Percentiles rank a stretch among this genome's conserved stretches.
Conservation (phyloP, 2,888 invertebrate genomes). For the Ecdyonurus torrentis region DNA sequence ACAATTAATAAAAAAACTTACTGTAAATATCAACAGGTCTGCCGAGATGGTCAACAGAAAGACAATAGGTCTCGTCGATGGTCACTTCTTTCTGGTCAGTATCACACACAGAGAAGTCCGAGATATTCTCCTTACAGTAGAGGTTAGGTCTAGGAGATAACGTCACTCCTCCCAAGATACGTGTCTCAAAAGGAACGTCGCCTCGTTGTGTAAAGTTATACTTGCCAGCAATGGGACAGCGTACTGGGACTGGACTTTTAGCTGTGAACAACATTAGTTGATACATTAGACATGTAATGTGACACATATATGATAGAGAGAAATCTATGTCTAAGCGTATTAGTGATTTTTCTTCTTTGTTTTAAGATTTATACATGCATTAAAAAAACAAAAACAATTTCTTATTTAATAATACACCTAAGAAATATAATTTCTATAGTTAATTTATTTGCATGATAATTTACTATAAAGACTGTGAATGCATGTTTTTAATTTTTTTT, state of each 20-base stretch:
- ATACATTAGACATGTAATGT: too few relatives aligned
- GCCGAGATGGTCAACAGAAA: slow-evolving; percentile 91
- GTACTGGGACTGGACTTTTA: slow-evolving; percentile 77
- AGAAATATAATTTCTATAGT: too few relatives aligned
- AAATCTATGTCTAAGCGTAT: too few relatives aligned
- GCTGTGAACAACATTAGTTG: too few relatives aligned
- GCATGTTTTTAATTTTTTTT: too few relatives aligned
- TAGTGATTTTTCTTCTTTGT: too few relatives aligned
- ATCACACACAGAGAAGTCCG: slow-evolving; percentile 85
- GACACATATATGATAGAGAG: too few relatives aligned
- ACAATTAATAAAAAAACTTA: slow-evolving; percentile 22
- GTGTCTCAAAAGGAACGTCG: slow-evolving; percentile 78
- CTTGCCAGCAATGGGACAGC: slow-evolving; percentile 93
- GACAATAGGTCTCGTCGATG: slow-evolving; percentile 89
- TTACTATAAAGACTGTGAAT: too few relatives aligned
- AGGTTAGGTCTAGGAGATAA: slow-evolving; percentile 82
- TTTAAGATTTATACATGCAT: too few relatives aligned
- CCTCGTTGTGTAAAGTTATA: slow-evolving; percentile 85
- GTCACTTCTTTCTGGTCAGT: slow-evolving; percentile 77
- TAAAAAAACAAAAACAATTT: too few relatives aligned
- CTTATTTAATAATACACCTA: too few relatives aligned
- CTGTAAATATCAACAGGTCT: slow-evolving; percentile 91
- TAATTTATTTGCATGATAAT: too few relatives aligned
- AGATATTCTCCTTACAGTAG: slow-evolving; percentile 82
- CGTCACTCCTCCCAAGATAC: slow-evolving; percentile 92